phyloP scores from a whole-genome alignment of 1,140 invertebrate species.

The Cylas formicarius region DNA sequence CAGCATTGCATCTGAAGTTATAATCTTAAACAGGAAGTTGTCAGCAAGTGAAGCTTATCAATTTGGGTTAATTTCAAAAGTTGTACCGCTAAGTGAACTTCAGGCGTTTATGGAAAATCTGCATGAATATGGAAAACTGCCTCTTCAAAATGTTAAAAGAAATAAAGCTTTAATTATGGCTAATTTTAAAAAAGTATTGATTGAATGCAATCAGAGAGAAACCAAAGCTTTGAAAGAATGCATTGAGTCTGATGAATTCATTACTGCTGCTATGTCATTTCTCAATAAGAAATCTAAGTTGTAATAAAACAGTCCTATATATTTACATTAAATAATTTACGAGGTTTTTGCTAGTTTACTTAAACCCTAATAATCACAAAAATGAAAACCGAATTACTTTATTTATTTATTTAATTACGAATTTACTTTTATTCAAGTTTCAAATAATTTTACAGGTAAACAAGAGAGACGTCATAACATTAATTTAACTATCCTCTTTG shows the following conservation, averaged over 20 bases:
- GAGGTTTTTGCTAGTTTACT: too few relatives aligned
- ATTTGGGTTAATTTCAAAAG: conserved; percentile 31
- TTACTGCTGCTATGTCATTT: conserved; percentile 25
- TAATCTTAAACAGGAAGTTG: conserved; percentile 75
- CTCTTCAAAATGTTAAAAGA: conserved; percentile 28
- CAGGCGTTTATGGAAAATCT: conserved; percentile 27
- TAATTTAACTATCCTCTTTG: too few relatives aligned
- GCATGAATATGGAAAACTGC: conserved; percentile 27
- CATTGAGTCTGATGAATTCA: conserved; percentile 33
- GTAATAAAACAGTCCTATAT: conserved; percentile 13
- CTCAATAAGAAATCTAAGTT: conserved; percentile 33
- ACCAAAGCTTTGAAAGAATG: conserved; percentile 26
- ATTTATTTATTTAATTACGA: too few relatives aligned
- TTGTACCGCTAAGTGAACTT: conserved; percentile 30
- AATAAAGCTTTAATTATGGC: conserved; percentile 32
- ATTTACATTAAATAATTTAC: too few relatives aligned
- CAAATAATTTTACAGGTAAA: too few relatives aligned
- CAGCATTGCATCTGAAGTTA: conserved; percentile 70
- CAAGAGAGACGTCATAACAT: too few relatives aligned
- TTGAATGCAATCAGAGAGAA: conserved; percentile 30
- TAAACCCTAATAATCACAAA: too few relatives aligned
- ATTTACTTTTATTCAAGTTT: too few relatives aligned
- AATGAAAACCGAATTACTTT: too few relatives aligned
- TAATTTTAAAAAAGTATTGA: conserved; percentile 20
- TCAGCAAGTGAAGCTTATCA: conserved; percentile 49